Conservation (phyloP, 2,113 vertebrate species). For the Sinocyclocheilus rhinocerous region DNA sequence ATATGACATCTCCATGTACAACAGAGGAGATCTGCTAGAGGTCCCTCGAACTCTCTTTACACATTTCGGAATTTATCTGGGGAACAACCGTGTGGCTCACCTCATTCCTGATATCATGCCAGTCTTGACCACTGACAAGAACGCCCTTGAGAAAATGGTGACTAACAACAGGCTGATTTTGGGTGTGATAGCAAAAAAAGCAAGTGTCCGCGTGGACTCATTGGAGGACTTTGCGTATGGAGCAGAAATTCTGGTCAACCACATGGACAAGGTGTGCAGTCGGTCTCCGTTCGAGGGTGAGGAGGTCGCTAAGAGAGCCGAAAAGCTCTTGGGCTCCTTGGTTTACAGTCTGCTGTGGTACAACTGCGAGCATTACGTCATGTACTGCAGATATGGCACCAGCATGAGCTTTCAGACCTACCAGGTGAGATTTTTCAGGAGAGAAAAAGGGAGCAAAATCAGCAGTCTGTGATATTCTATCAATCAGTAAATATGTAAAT, state of each 20-base stretch:
- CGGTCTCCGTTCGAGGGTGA: conserved; percentile 79
- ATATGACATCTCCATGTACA: conserved; percentile 78
- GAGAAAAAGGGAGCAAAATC: neutral
- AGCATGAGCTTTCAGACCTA: conserved; percentile 90
- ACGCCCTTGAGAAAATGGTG: conserved; percentile 80
- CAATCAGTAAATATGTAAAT: neutral
- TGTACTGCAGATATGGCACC: conserved; percentile 90
- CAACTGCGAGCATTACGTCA: conserved; percentile 98
- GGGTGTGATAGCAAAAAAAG: conserved; percentile 83
- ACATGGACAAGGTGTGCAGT: conserved; percentile 83
- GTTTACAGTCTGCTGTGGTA: conserved; percentile 94
- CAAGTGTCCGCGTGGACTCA: conserved; percentile 89
- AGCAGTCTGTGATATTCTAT: neutral
- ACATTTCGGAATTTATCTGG: conserved; percentile 95
- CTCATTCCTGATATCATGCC: conserved; percentile 95
- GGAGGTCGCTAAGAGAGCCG: conserved; percentile 85
- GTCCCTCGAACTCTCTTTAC: conserved; percentile 90
- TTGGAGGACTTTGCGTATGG: conserved; percentile 93
- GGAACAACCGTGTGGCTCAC: conserved; percentile 89
- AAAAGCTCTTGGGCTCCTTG: conserved; percentile 84
- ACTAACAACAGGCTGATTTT: conserved; percentile 89
- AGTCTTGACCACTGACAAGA: conserved; percentile 72
- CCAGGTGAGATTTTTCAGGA: conserved; percentile 76
- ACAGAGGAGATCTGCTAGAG: conserved; percentile 88
- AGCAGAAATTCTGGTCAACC: conserved; percentile 86